phyloP scores from a whole-genome alignment of 2,888 invertebrate species.

The Oeneis ivallda region DNA sequence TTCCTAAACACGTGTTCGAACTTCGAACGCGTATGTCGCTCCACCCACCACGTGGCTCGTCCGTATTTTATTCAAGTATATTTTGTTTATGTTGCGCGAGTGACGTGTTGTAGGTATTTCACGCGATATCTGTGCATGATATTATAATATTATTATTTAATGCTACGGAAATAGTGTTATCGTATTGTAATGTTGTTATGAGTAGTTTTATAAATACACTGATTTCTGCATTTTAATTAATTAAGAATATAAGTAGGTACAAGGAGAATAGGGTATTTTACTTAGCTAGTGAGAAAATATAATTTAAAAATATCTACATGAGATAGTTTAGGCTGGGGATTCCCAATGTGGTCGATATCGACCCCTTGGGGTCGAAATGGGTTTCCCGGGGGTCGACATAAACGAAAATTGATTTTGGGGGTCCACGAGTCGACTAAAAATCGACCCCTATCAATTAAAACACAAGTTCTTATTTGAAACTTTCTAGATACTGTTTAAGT shows the following conservation, averaged over 20 bases:
- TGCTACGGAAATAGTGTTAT: slow-evolving; percentile 7
- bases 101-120: slow-evolving; percentile 19
- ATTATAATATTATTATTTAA: neutral
- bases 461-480: too few relatives aligned
- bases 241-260: neutral
- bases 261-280: too few relatives aligned
- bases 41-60: slow-evolving; percentile 27
- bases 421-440: too few relatives aligned
- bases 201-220: slow-evolving; percentile 14
- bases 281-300: too few relatives aligned
- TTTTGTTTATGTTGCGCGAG: slow-evolving; percentile 27
- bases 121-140: slow-evolving; percentile 11
- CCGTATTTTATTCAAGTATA: slow-evolving; percentile 29
- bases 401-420: too few relatives aligned
- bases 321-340: too few relatives aligned
- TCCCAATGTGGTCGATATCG: too few relatives aligned
- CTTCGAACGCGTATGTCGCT: slow-evolving; percentile 21
- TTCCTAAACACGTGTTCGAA: slow-evolving; percentile 33
- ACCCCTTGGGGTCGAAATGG: too few relatives aligned
- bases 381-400: too few relatives aligned
- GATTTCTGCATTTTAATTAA: slow-evolving; percentile 1
- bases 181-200: slow-evolving; percentile 12
- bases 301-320: too few relatives aligned
- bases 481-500: too few relatives aligned
- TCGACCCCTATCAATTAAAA: too few relatives aligned